These are phyloP conservation scores for Crotalus adamanteus DNA, from an alignment of 2,797 vertebrate species.

Conservation along the genomic window DNA sequence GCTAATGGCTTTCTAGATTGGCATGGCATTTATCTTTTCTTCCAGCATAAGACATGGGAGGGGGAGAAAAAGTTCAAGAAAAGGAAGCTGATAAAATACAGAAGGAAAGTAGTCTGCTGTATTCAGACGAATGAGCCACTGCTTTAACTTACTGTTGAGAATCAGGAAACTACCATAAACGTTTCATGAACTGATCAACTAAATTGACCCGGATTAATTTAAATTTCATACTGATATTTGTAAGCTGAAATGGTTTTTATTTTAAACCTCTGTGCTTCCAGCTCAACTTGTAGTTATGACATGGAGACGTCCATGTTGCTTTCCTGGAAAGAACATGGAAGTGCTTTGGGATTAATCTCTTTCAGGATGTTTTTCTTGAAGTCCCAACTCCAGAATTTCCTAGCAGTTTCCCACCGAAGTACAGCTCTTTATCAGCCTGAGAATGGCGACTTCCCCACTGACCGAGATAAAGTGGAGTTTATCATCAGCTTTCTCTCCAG, in stretches of 20 bases:
- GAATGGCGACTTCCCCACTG: too few species aligned
- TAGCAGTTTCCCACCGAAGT: not conserved
- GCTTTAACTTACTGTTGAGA: conserved; percentile 17
- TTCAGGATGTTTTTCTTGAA: not conserved
- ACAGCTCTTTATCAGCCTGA: too few species aligned
- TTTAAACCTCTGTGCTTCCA: not conserved
- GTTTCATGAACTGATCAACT: conserved; percentile 13
- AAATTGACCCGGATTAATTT: conserved; percentile 19
- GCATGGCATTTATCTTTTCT: conserved; percentile 12
- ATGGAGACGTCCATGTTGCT: not conserved
- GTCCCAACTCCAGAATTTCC: not conserved
- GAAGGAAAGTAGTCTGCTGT: conserved; percentile 7
- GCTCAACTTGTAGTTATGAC: not conserved
- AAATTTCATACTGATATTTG: not conserved
- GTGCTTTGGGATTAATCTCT: not conserved
- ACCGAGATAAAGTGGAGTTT: too few species aligned
- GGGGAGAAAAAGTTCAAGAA: not conserved
- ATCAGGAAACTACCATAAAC: not conserved
- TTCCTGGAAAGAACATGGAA: not conserved
- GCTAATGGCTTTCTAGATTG: conserved; percentile 2
- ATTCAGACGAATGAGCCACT: not conserved
- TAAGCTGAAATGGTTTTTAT: not conserved
- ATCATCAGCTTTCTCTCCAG: too few species aligned
- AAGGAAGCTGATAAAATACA: not conserved
- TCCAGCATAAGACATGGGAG: not conserved